Conservation (phyloP, 2,888 invertebrate genomes). For the Cheiracanthium punctorium region DNA sequence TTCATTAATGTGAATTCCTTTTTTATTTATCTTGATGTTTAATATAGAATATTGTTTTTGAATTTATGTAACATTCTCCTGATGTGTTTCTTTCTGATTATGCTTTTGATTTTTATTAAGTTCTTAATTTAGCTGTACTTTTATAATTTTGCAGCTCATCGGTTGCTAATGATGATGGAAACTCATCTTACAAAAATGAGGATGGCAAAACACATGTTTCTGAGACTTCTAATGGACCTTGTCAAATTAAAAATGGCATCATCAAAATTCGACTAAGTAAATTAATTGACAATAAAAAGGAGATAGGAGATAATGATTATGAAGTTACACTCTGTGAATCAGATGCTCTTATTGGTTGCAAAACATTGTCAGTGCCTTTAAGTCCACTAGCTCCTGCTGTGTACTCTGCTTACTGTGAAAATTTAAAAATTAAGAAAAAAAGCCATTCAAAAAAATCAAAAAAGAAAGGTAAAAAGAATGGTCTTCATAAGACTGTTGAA, state of each 20-base stretch:
- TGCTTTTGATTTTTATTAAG: too few relatives aligned
- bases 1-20: too few relatives aligned
- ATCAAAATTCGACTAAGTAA: slow-evolving; percentile 65
- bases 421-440: slow-evolving; percentile 46
- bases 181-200: not conserved
- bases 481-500: not conserved
- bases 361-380: slow-evolving; percentile 68
- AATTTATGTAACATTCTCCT: too few relatives aligned
- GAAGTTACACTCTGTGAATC: slow-evolving; percentile 42
- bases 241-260: slow-evolving; percentile 56
- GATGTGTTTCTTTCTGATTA: too few relatives aligned
- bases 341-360: slow-evolving; percentile 42
- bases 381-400: slow-evolving; percentile 44
- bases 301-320: slow-evolving; percentile 23
- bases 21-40: too few relatives aligned
- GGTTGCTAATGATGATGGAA: not conserved
- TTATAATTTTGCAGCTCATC: too few relatives aligned
- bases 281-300: slow-evolving; percentile 35
- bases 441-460: slow-evolving; percentile 25
- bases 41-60: too few relatives aligned
- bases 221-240: slow-evolving; percentile 42
- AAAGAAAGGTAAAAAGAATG: slow-evolving; percentile 18
- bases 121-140: too few relatives aligned
- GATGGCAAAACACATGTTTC: not conserved
- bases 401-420: slow-evolving; percentile 38